These are phyloP conservation scores for Spheniscus mendiculus DNA, from an alignment of 2,113 vertebrate species.

Conservation along the genomic window DNA sequence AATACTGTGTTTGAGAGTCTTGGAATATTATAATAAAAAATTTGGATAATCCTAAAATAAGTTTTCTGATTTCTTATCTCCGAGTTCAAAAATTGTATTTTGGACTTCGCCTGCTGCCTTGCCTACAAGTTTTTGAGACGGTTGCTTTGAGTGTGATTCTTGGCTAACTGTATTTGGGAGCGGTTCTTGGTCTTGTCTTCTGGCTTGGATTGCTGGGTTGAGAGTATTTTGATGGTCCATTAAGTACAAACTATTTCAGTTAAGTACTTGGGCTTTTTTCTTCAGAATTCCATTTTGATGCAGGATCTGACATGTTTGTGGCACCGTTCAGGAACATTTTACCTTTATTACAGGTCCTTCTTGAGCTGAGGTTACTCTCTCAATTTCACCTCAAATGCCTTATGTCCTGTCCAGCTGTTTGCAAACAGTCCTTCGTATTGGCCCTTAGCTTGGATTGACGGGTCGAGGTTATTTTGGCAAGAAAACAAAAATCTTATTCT, in stretches of 20 bases:
- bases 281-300: fast-evolving
- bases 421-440: background rate
- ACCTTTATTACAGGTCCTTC: background rate
- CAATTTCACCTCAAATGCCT: background rate
- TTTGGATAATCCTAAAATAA: background rate
- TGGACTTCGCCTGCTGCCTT: background rate
- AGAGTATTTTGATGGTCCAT: background rate
- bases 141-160: background rate
- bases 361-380: background rate
- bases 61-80: background rate
- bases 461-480: background rate
- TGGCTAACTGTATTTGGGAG: background rate
- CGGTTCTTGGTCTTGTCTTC: background rate
- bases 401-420: background rate
- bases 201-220: background rate
- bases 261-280: background rate
- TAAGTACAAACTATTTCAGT: background rate
- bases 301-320: background rate
- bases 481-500: background rate
- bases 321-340: background rate
- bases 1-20: background rate
- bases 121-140: background rate
- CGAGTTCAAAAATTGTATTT: background rate
- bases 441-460: background rate
- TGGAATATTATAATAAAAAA: background rate